Percentiles rank a stretch among this genome's conserved stretches.
Evolutionary conservation across 1,140 invertebrate species (phyloP).

Genomic region (Protaetia brevitarsis): DNA sequence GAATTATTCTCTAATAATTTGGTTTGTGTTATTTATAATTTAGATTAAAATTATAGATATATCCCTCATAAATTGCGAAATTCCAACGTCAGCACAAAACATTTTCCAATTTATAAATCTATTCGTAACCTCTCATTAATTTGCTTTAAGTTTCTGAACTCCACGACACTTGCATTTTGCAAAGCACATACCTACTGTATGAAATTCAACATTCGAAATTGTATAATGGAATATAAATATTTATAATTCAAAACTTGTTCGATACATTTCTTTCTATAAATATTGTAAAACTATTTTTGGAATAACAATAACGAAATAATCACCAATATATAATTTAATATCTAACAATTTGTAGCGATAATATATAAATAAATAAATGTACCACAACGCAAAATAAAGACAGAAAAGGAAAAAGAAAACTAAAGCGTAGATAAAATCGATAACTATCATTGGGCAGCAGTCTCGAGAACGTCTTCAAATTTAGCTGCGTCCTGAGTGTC

Average conservation of each 20-base stretch:
- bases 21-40: too few species aligned
- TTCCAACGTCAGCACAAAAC: too few species aligned
- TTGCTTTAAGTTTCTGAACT: too few species aligned
- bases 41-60: too few species aligned
- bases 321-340: neutral
- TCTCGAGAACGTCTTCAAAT: constrained; percentile 2
- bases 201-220: neutral
- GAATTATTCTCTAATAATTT: too few species aligned
- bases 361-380: constrained; percentile 19
- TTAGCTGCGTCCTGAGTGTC: neutral
- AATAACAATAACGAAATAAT: neutral
- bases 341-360: constrained; percentile 1
- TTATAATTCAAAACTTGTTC: neutral
- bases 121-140: too few species aligned
- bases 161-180: too few species aligned
- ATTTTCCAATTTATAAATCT: too few species aligned
- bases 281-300: neutral
- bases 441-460: constrained; percentile 19
- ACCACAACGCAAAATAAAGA: constrained; percentile 1
- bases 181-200: neutral
- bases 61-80: too few species aligned
- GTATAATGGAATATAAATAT: too few species aligned
- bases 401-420: neutral
- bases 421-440: neutral
- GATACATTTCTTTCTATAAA: neutral